Base-by-base conservation (phyloP, 2,113 vertebrate species). In the Synodontis membranacea region DNA sequence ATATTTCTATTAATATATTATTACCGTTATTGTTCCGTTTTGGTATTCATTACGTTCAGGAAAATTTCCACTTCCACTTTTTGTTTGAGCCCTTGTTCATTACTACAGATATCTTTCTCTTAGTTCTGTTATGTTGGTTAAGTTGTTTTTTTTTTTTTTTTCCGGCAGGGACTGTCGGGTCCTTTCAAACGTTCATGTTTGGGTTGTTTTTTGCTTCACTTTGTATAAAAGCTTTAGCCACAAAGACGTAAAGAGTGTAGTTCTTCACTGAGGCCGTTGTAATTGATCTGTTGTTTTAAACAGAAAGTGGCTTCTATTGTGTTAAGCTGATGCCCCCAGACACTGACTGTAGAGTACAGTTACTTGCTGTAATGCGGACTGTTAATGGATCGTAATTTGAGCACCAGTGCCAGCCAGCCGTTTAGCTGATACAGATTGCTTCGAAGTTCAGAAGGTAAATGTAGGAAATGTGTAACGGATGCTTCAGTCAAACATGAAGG, bases 331-430 rank as follows among this genome's bases (percentile, higher is more conserved):
- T 85, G 42, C 66, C 34, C 44, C 66, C 58, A 66, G 42, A 50
- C 23, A 25, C 75, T 85, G 11, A 11, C 39, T 39, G 75, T 19
- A n/a, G 58, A 52, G 44, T 79, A 52, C 25, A n/a, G 66, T 74
- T 64, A 52, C 56, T 52, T 85, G 62, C 84, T 66, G 31, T 79
- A 85, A 64, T 79, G 44, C 14, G 28, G 46, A 54, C 1, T 28
- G 31, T 28, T 83, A 52, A 83, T 39, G 82, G 64, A 54, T 58
- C 54, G 66, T 39, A 54, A 72, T 83, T 28, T 54, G 64, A 70
- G 52, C 78, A 14, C 21, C 52, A 7, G 4, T 58, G 52, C 21
- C 21, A 58, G 48, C 8, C 28, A 28, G 48, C 0, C 17, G 34
- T 54, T 34, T 8, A 9, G 17, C n/a, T 10, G 19, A 50, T 2